Percentiles rank a stretch among this genome's conserved stretches.
These are phyloP conservation scores for Oxytorus armatus DNA, from an alignment of 2,888 invertebrate genomes.

Conservation along the genomic window DNA sequence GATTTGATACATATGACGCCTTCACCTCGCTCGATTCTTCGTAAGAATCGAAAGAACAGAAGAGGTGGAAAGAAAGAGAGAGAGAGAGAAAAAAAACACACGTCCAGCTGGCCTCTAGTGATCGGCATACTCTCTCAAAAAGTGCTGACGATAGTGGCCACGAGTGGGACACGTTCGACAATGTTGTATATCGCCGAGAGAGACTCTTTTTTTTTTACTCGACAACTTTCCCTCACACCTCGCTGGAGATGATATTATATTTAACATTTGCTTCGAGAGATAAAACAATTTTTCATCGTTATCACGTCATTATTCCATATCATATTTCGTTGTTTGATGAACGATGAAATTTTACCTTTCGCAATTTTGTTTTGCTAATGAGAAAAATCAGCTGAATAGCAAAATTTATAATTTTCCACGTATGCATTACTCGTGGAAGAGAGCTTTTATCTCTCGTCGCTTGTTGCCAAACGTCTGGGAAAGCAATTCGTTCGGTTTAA, in stretches of 20 bases:
- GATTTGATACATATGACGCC: no score
- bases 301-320: neutral
- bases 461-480: conserved; percentile 26
- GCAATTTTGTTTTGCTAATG: neutral
- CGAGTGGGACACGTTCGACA: neutral
- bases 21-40: conserved; percentile 20
- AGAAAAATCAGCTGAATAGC: conserved; percentile 4
- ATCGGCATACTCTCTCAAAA: conserved; percentile 16
- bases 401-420: neutral
- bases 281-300: neutral
- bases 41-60: no score
- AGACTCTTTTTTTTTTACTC: conserved; percentile 2
- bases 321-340: neutral
- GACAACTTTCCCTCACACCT: neutral
- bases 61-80: neutral
- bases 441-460: conserved; percentile 28
- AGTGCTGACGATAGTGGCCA: conserved; percentile 33
- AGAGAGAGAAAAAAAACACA: neutral
- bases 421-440: neutral
- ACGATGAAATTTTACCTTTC: neutral
- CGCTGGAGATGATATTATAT: no score
- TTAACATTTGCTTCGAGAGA: no score
- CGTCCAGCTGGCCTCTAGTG: conserved; percentile 2
- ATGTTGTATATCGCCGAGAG: neutral
- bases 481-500: conserved; percentile 38